Percentiles rank a stretch among this genome's conserved stretches.
These are phyloP conservation scores for Gymnocephalus cernua DNA, from an alignment of 2,113 vertebrate genomes.

Conservation along the genomic window DNA sequence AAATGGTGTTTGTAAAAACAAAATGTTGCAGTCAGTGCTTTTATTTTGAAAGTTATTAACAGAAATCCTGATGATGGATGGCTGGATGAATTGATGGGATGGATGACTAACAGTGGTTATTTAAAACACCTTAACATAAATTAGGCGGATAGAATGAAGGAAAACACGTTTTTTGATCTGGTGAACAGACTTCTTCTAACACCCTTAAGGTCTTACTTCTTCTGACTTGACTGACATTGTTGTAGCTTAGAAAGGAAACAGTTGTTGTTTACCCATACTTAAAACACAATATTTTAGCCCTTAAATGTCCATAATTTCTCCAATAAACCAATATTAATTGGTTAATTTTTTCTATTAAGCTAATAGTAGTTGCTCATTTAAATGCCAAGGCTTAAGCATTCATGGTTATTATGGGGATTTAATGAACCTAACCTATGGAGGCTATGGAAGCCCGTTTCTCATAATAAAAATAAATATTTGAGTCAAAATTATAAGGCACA, in stretches of 20 bases:
- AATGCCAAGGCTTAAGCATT: not conserved
- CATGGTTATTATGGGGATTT: not conserved
- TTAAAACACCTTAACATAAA: not conserved
- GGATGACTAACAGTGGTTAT: not conserved
- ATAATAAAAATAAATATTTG: not conserved
- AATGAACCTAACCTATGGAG: not conserved
- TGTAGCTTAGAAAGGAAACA: too few relatives aligned
- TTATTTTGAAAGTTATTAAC: constrained; percentile 36
- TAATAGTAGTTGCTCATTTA: not conserved
- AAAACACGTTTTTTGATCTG: not conserved
- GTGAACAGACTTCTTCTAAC: not conserved
- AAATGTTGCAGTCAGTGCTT: constrained; percentile 11
- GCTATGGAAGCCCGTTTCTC: not conserved
- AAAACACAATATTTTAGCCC: not conserved
- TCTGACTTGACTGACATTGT: too few relatives aligned
- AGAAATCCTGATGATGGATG: not conserved
- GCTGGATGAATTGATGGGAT: not conserved
- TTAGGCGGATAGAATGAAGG: constrained; percentile 1
- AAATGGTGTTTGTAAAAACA: not conserved
- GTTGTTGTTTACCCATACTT: too few relatives aligned
- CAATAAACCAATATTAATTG: not conserved
- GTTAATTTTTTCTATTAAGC: too few relatives aligned
- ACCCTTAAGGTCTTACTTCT: not conserved
- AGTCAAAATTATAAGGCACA: not conserved
- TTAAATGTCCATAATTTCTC: not conserved